Conservation (phyloP, 2,797 vertebrate genomes). For the Gadopsis marmoratus region DNA sequence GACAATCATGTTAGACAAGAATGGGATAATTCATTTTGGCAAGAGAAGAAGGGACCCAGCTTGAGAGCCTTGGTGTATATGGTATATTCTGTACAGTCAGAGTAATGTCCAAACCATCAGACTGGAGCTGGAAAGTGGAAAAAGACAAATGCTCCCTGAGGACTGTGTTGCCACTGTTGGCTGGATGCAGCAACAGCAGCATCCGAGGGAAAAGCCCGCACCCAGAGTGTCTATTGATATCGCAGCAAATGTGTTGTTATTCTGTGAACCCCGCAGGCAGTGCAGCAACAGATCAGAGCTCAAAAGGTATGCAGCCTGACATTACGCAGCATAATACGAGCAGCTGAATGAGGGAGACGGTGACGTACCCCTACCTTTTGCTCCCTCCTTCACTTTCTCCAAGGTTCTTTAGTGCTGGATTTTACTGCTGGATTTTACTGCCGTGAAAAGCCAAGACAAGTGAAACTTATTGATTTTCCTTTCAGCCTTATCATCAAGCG, state of each 20-base stretch:
- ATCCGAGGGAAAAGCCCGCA: constrained; percentile 59
- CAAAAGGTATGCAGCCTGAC: constrained; percentile 44
- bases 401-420: constrained; percentile 35
- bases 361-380: constrained; percentile 27
- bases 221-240: constrained; percentile 69
- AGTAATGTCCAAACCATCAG: constrained; percentile 43
- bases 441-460: constrained; percentile 56
- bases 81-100: constrained; percentile 35
- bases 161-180: constrained; percentile 53
- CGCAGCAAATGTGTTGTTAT: constrained; percentile 61
- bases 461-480: constrained; percentile 68
- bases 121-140: constrained; percentile 53
- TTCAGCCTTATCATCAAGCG: constrained; percentile 38
- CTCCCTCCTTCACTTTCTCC: constrained; percentile 41
- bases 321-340: constrained; percentile 50
- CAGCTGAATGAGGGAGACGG: constrained; percentile 34
- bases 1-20: constrained; percentile 55
- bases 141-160: constrained; percentile 54
- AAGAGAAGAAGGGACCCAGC: constrained; percentile 31
- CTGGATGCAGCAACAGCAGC: constrained; percentile 54
- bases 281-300: constrained; percentile 62
- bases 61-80: constrained; percentile 34
- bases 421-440: constrained; percentile 34
- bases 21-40: constrained; percentile 56
- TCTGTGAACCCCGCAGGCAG: constrained; percentile 55